Conservation (phyloP, 2,797 vertebrate genomes). For the Squalus acanthias region DNA sequence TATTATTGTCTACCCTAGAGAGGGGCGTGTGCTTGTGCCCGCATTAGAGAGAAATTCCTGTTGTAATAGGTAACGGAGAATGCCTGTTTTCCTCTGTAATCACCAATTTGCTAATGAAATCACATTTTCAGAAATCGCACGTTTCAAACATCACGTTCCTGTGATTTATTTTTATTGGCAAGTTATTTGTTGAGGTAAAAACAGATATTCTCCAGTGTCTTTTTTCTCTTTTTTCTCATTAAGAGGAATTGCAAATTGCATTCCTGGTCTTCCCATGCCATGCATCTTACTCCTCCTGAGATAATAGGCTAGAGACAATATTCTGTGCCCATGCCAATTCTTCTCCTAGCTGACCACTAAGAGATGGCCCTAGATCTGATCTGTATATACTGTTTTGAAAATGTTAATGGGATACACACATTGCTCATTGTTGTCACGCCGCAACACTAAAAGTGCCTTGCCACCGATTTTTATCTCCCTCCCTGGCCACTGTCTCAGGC, state of each 20-base stretch:
- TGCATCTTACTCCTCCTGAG: not conserved
- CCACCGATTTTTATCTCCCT: no score
- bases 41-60: not conserved
- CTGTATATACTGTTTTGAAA: no score
- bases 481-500: no score
- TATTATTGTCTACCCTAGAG: no score
- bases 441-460: no score
- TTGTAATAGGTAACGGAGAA: not conserved
- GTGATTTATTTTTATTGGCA: not conserved
- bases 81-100: not conserved
- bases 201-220: not conserved
- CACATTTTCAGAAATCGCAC: not conserved
- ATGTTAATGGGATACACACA: no score
- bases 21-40: not conserved
- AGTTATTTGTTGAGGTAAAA: not conserved
- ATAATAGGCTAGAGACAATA: not conserved
- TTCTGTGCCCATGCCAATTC: no score
- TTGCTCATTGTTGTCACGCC: no score
- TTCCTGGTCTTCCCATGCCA: not conserved
- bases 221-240: not conserved
- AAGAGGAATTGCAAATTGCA: not conserved
- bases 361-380: no score
- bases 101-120: not conserved
- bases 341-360: no score
- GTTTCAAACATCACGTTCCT: not conserved